Base-by-base conservation (phyloP, 2,888 invertebrate genomes). In the Melieria crassipennis region DNA sequence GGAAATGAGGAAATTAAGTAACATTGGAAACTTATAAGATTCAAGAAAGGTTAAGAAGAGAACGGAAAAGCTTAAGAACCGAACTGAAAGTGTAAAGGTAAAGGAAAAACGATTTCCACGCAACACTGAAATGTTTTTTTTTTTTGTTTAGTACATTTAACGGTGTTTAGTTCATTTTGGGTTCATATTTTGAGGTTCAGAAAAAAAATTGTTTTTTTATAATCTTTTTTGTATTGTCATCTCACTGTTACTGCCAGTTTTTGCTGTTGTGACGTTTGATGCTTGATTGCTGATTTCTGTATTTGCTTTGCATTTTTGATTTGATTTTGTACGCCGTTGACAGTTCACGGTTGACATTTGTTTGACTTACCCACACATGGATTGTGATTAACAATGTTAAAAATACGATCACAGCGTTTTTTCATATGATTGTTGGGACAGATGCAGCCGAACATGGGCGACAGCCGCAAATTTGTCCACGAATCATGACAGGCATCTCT, bases 361-460 rank as follows among this genome's bases (percentile, higher is more conserved):
- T 73, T 69, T 57, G 75, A 86, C 96, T 95, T 90, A 96, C 96
- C 95, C 87, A 96, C 93, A 88, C 96, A 96, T 71, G 95, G 95
- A 89, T 96, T 96, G 89, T 95, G 94, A 90, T 96, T 95, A 83
- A 96, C 94, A 86, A 93, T 91, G 78, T 92, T 91, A 88, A 95
- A 96, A 87, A 96, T 94, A 81, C 93, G 90, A 87, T 96, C 95
- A 88, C 96, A 96, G 79, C 93, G 91, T 82, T 91, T 91, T 91
- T 94, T 93, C 91, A 93, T 93, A 87, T 94, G 93, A 80, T 94
- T 94, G 87, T 94, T 94, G 78, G 96, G 96, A 85, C 96, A 96
- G 85, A 96, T 95, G 88, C 96, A 96, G 65, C 96, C 96, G 87
- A 96, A 96, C 90, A 96, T 93, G 1, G 95, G 96, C 43, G 96